Percentiles rank a stretch among this genome's conserved stretches.
Conservation (phyloP, 2,113 vertebrate genomes). For the Austrofundulus limnaeus region DNA sequence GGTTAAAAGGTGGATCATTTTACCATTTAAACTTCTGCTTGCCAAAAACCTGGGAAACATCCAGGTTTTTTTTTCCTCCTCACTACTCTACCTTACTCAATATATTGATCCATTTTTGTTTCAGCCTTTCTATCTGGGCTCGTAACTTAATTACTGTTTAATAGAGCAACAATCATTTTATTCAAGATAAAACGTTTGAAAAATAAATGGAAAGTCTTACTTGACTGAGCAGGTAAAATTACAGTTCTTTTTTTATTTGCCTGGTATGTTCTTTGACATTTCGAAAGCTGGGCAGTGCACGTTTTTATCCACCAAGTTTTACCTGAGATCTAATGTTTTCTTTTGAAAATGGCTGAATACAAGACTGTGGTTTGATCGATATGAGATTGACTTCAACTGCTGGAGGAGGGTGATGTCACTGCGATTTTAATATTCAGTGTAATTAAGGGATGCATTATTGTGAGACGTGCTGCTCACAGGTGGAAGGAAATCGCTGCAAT, state of each 20-base stretch:
- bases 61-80: background rate
- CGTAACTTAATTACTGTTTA: slow-evolving; percentile 29
- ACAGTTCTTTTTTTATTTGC: slow-evolving; percentile 64
- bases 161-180: slow-evolving; percentile 32
- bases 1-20: too few relatives aligned
- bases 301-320: slow-evolving; percentile 28
- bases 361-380: slow-evolving; percentile 36
- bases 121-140: slow-evolving; percentile 11
- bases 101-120: slow-evolving; percentile 23
- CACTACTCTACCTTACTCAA: slow-evolving; percentile 2
- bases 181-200: slow-evolving; percentile 39
- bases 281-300: slow-evolving; percentile 28
- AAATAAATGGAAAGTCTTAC: slow-evolving; percentile 67
- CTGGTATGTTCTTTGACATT: slow-evolving; percentile 73
- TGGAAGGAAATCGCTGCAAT: slow-evolving; percentile 32
- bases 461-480: slow-evolving; percentile 64
- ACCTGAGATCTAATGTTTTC: slow-evolving; percentile 13
- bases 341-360: background rate
- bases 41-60: background rate
- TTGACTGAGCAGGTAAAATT: slow-evolving; percentile 67
- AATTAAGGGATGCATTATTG: slow-evolving; percentile 62
- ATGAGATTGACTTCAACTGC: slow-evolving; percentile 27
- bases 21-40: slow-evolving; percentile 17
- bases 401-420: slow-evolving; percentile 38
- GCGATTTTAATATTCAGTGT: slow-evolving; percentile 38